Evolutionary conservation across 2,888 invertebrate genomes (phyloP).

Genomic region (Odontocolon sp.): DNA sequence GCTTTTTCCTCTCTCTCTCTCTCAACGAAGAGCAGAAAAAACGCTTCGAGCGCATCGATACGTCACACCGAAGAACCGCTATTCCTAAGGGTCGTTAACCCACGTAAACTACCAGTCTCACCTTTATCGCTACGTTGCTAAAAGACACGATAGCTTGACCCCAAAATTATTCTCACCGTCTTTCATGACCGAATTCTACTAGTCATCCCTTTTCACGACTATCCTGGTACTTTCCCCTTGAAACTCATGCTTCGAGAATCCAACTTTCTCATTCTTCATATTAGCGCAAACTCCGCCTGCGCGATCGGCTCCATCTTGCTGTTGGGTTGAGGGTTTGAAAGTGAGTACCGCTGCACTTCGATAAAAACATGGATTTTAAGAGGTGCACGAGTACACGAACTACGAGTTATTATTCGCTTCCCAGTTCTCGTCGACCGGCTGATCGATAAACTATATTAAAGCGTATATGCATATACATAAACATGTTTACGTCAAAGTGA

Average conservation of each 20-base stretch:
- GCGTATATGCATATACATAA: neutral
- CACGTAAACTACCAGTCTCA: neutral
- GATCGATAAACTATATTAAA: conserved; percentile 19
- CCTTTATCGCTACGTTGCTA: conserved; percentile 10
- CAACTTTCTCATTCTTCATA: neutral
- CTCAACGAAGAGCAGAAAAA: neutral
- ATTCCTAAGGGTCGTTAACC: neutral
- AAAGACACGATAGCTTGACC: conserved; percentile 32
- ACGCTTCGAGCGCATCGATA: conserved; percentile 28
- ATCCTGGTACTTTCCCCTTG: too few species aligned
- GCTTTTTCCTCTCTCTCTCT: neutral
- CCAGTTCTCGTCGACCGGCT: conserved; percentile 6
- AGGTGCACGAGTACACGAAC: too few species aligned
- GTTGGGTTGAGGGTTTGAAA: neutral
- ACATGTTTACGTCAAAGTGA: conserved; percentile 18
- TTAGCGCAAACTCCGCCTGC: conserved; percentile 3
- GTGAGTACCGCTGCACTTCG: neutral
- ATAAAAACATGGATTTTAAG: conserved; percentile 31
- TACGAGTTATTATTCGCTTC: neutral
- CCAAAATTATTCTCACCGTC: conserved; percentile 24
- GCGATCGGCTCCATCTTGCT: too few species aligned
- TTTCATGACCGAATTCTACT: neutral
- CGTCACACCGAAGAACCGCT: conserved; percentile 8
- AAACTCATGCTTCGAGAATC: neutral
- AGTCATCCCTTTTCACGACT: neutral